These are phyloP conservation scores for Gymnocephalus cernua DNA, from an alignment of 2,113 vertebrate genomes.

Conservation along the genomic window DNA sequence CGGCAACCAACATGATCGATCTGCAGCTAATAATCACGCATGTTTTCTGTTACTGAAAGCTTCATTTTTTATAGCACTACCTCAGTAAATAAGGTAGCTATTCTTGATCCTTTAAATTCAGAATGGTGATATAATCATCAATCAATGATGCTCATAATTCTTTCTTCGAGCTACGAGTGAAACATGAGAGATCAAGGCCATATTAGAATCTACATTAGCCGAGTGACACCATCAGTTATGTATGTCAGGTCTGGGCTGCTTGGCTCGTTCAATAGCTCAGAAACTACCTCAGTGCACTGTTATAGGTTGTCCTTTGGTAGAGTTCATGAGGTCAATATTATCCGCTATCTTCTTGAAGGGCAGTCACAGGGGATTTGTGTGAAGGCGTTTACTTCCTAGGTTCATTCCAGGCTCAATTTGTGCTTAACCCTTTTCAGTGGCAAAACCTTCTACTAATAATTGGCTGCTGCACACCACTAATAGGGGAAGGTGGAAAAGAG, in stretches of 20 bases:
- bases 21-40: not conserved
- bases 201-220: not conserved
- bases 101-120: not conserved
- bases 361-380: slow-evolving; percentile 49
- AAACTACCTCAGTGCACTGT: not conserved
- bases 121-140: not conserved
- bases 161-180: not conserved
- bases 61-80: not conserved
- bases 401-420: slow-evolving; percentile 49
- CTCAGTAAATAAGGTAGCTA: not conserved
- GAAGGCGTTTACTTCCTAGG: slow-evolving; percentile 26
- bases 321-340: slow-evolving; percentile 47
- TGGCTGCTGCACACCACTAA: slow-evolving; percentile 43
- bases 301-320: slow-evolving; percentile 26
- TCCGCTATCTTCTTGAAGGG: slow-evolving; percentile 38
- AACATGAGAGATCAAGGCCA: slow-evolving; percentile 5
- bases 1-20: not conserved
- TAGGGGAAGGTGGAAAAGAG: slow-evolving; percentile 35
- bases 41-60: not conserved
- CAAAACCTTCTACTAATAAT: slow-evolving; percentile 56
- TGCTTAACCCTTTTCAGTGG: slow-evolving; percentile 60
- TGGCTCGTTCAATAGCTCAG: slow-evolving; percentile 10
- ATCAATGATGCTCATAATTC: not conserved
- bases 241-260: not conserved
- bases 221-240: slow-evolving; percentile 11